phyloP scores from a whole-genome alignment of 2,113 vertebrate species.

The Hypomesus transpacificus region DNA sequence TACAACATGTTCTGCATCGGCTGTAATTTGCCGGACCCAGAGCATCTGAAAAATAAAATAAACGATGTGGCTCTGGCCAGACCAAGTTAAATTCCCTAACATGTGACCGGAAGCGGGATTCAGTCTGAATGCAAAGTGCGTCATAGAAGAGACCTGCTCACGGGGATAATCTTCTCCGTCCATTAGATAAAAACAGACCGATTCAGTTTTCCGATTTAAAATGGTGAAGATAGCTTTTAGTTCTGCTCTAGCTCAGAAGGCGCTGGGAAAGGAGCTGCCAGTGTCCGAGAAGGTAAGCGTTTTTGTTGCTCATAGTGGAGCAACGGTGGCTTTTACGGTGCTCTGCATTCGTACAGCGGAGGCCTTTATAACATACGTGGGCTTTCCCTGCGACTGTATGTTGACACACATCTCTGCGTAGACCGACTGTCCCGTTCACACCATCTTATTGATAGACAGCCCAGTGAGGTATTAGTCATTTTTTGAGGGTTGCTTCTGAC shows the following conservation, averaged over 20 bases:
- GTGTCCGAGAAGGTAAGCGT: conserved; percentile 73
- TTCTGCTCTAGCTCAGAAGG: conserved; percentile 80
- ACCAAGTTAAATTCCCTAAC: conserved; percentile 35
- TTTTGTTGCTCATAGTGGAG: conserved; percentile 8
- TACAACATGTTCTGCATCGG: neutral
- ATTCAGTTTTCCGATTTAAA: conserved; percentile 1
- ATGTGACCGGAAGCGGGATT: conserved; percentile 59
- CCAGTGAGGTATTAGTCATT: no score
- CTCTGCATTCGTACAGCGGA: no score
- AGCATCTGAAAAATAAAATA: no score
- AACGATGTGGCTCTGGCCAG: no score
- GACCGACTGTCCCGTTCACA: neutral
- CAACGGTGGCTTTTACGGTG: neutral
- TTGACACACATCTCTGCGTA: neutral
- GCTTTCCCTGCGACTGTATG: neutral
- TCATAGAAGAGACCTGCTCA: conserved; percentile 47
- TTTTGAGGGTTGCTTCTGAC: no score
- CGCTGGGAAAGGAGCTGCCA: conserved; percentile 68
- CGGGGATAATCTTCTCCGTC: neutral
- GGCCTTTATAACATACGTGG: neutral
- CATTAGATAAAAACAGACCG: neutral
- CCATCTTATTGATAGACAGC: neutral
- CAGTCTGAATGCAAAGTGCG: conserved; percentile 65
- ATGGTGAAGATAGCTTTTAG: conserved; percentile 89
- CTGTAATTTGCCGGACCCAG: neutral